Evolutionary conservation across 2,797 vertebrate species (phyloP).

Genomic region (Rhinogobio ventralis): DNA sequence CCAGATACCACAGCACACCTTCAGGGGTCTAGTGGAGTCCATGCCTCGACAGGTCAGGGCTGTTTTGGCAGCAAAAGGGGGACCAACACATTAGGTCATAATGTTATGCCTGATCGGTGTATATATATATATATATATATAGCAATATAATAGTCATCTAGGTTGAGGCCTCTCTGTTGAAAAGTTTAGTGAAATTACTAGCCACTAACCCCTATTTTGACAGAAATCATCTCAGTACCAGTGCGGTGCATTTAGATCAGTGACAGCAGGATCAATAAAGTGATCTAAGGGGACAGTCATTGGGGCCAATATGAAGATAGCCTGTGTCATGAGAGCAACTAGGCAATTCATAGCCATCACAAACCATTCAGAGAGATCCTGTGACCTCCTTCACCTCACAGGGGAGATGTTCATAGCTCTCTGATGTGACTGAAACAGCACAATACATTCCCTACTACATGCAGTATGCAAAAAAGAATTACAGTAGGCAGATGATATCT

Average conservation of each 20-base stretch:
- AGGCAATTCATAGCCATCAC: conserved; percentile 49
- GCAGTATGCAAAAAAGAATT: background rate
- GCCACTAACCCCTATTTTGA: conserved; percentile 45
- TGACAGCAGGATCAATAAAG: conserved; percentile 63
- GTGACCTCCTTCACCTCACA: conserved; percentile 32
- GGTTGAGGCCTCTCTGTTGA: conserved; percentile 4
- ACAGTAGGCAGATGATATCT: background rate
- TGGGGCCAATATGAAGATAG: conserved; percentile 46
- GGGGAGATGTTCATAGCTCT: background rate
- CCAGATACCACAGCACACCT: no score
- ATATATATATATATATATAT: background rate
- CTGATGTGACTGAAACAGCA: background rate
- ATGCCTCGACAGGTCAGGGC: no score
- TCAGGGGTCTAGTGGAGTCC: no score
- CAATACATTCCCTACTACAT: background rate
- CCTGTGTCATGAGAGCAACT: conserved; percentile 49
- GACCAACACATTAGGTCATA: no score
- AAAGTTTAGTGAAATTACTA: conserved; percentile 26
- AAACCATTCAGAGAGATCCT: conserved; percentile 50
- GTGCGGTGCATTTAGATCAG: conserved; percentile 56
- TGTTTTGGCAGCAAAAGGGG: no score
- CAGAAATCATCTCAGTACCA: conserved; percentile 49
- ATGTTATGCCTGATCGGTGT: no score
- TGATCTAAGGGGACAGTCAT: conserved; percentile 54
- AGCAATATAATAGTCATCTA: background rate